Evolutionary conservation across 2,888 invertebrate species (phyloP), one percentile per base, ranked within the genome.

Genomic region (Stegana nigrithorax): DNA sequence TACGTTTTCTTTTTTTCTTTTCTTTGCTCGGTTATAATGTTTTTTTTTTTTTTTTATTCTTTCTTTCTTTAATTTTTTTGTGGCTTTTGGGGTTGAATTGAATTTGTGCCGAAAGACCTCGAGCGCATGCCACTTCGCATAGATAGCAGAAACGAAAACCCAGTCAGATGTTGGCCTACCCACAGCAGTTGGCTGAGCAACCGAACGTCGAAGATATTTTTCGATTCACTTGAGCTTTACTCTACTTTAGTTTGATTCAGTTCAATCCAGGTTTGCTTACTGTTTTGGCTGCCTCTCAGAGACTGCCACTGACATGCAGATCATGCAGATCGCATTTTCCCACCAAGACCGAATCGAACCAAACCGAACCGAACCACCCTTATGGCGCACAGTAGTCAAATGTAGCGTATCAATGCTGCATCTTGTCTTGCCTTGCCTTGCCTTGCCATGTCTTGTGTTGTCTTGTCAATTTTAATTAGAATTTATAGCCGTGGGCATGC

Each of bases 381-480:
- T 69, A 70, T 70, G 69, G 63, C 69, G 59, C 62, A 39, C 51
- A 60, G 42, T 8, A 62, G 23, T 23, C n/a, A n/a, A n/a, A n/a
- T n/a, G n/a, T n/a, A n/a, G n/a, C n/a, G n/a, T n/a, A n/a, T n/a
- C n/a, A n/a, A n/a, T n/a, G n/a, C n/a, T n/a, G n/a, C n/a, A n/a
- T n/a, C n/a, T n/a, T n/a, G n/a, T n/a, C n/a, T 55, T 21, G 26
- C 6, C 26, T 14, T 23, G 39, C 59, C 29, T 59, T 50, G 50
- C 14, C 6, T 50, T 5, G 23, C 25, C 10, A n/a, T 8, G 7
- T 50, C 25, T 45, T 50, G n/a, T 25, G 45, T 56, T 60, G 55
- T 64, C 67, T 65, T 78, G 80, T 80, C 78, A 75, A 70, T 71
- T 73, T 77, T 78, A 73, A 78, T 80, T 77, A 71, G 64, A 71